phyloP scores from a whole-genome alignment of 2,113 vertebrate species.

The Oostethus manadensis region DNA sequence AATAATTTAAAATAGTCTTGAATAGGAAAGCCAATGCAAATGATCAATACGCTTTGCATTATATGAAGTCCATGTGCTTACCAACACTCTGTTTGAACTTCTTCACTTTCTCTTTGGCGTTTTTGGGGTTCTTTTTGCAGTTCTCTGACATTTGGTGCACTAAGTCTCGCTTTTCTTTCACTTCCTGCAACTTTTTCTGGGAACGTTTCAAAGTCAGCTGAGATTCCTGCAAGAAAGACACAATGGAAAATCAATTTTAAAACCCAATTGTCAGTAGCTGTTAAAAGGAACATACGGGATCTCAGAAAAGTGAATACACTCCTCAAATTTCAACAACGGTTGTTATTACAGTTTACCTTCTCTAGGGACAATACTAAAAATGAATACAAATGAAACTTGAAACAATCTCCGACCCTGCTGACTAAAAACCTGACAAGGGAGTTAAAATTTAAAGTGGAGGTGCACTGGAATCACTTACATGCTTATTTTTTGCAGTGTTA shows the following conservation, averaged over 20 bases:
- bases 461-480: no score
- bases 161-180: conserved; percentile 75
- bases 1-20: conserved; percentile 8
- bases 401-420: no score
- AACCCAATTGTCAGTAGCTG: no score
- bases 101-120: conserved; percentile 73
- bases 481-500: no score
- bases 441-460: no score
- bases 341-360: no score
- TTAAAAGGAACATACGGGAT: background rate
- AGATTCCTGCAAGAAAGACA: conserved; percentile 64
- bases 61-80: conserved; percentile 25
- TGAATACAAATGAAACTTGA: no score
- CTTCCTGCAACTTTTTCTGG: conserved; percentile 73
- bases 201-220: conserved; percentile 72
- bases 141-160: conserved; percentile 78
- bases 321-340: no score
- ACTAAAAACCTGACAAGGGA: no score
- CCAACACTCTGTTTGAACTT: conserved; percentile 80
- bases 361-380: no score
- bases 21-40: background rate
- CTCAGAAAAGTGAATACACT: no score
- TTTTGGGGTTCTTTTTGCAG: conserved; percentile 78
- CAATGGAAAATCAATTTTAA: conserved; percentile 4
- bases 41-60: background rate